Conservation (phyloP, 2,113 vertebrate species). For the Panthera leo region DNA sequence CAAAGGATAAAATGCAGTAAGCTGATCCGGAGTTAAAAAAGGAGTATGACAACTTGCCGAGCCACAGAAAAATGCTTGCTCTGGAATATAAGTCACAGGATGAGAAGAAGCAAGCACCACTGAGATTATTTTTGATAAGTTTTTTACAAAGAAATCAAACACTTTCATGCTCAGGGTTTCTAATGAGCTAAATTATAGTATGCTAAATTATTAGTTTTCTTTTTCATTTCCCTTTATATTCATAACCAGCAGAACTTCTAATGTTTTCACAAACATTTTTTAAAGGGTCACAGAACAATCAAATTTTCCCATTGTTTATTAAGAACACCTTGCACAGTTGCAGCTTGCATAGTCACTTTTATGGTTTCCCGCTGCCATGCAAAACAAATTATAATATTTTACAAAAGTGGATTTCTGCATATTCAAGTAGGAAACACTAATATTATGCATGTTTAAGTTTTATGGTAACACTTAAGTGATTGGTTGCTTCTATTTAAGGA, state of each 20-base stretch:
- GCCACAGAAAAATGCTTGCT: not conserved
- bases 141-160: not conserved
- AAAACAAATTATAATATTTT: not conserved
- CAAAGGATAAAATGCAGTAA: not conserved
- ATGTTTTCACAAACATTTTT: slow-evolving; percentile 33
- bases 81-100: not conserved
- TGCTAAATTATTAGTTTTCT: not conserved
- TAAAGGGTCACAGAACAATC: not conserved
- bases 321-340: not conserved
- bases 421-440: slow-evolving; percentile 1
- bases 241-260: not conserved
- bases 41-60: not conserved
- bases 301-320: not conserved
- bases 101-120: not conserved
- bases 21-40: not conserved
- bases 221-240: slow-evolving; percentile 4
- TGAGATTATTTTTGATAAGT: not conserved
- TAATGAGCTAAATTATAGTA: not conserved
- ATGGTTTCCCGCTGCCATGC: not conserved
- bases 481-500: not conserved
- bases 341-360: not conserved
- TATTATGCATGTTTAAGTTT: slow-evolving; percentile 31
- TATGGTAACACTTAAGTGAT: not conserved
- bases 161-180: not conserved
- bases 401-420: not conserved